phyloP scores from a whole-genome alignment of 2,113 vertebrate genomes.

The human region DNA sequence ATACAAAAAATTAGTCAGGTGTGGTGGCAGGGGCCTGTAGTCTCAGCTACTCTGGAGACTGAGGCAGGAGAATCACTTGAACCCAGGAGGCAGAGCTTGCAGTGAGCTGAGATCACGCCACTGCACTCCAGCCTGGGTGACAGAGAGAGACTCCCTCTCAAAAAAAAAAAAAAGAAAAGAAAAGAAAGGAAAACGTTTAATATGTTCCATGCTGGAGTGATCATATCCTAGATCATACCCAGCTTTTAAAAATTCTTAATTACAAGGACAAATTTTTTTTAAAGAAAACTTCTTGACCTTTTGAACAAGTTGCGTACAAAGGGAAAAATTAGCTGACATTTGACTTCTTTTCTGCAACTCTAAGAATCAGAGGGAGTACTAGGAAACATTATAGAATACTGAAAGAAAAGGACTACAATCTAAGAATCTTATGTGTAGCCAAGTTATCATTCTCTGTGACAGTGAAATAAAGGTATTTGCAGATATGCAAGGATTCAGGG shows the following conservation, averaged over 20 bases:
- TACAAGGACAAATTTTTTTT: not conserved
- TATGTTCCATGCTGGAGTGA: not conserved
- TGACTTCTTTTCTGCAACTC: not conserved
- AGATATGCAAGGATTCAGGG: not conserved
- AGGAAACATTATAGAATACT: not conserved
- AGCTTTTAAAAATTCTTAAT: not conserved
- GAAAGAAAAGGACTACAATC: not conserved
- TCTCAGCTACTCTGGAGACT: no score
- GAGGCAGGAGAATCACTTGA: no score
- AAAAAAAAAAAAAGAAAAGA: no score
- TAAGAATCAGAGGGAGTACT: not conserved
- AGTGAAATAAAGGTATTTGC: not conserved
- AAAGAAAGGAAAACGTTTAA: not conserved
- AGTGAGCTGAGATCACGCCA: no score
- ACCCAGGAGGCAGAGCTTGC: no score
- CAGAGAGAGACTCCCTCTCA: no score
- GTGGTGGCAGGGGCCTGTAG: no score
- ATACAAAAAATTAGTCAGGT: no score
- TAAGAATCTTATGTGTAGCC: no score
- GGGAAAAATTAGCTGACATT: not conserved
- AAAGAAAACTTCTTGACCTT: not conserved
- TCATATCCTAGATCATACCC: not conserved
- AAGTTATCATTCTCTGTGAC: not conserved
- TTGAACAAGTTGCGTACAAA: not conserved
- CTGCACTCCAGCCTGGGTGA: no score